Percentiles rank a stretch among this genome's conserved stretches.
Evolutionary conservation across 1,140 invertebrate genomes (phyloP).

Genomic region (Bombus confusus): DNA sequence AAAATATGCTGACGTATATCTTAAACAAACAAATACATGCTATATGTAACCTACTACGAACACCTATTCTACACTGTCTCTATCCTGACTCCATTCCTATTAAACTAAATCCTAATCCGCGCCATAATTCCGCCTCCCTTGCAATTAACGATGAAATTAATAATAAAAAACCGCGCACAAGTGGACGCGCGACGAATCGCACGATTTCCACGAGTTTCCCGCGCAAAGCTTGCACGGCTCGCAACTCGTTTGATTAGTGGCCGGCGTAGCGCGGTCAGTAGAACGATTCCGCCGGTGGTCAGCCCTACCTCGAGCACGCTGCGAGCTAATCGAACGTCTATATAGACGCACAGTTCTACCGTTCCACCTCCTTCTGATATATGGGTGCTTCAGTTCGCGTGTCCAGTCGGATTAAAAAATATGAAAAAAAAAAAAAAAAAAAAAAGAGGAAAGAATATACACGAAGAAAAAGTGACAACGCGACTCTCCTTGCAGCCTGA

Average conservation of each 20-base stretch:
- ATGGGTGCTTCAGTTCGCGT: conserved; percentile 9
- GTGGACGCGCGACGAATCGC: conserved; percentile 21
- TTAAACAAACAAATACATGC: no score
- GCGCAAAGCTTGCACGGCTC: conserved; percentile 19
- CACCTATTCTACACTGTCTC: no score
- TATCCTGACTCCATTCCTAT: no score
- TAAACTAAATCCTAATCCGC: no score
- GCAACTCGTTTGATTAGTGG: conserved; percentile 47
- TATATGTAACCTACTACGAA: no score
- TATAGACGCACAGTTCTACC: conserved; percentile 6
- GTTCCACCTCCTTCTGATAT: background rate
- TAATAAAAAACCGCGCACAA: no score
- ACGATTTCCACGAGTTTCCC: conserved; percentile 40
- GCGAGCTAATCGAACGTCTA: conserved; percentile 51
- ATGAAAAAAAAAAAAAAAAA: no score
- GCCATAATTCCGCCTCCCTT: rapidly evolving
- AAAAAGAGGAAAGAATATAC: background rate
- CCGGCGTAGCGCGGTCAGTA: conserved; percentile 60
- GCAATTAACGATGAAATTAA: no score
- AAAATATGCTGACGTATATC: no score
- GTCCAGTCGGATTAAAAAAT: background rate
- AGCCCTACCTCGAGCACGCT: conserved; percentile 45
- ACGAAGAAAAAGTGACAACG: background rate
- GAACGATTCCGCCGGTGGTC: conserved; percentile 68
- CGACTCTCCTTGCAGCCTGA: background rate